Evolutionary conservation across 1,140 invertebrate genomes (phyloP).

Genomic region (Melitaea cinxia): DNA sequence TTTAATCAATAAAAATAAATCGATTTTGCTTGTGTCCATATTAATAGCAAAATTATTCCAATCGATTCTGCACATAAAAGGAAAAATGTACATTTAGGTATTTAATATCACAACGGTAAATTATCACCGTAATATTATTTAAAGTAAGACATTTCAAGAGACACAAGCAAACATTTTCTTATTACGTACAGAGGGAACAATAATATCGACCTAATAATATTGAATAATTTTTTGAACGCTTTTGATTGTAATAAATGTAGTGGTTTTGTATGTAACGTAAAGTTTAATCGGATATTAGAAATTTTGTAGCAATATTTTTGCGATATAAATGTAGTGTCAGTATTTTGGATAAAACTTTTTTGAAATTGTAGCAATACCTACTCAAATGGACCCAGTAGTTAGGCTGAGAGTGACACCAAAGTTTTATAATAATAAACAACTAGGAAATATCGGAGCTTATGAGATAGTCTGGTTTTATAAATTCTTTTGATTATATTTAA

Average conservation of each 20-base stretch:
- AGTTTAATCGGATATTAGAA: conserved; percentile 63
- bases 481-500: conserved; percentile 15
- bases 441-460: conserved; percentile 68
- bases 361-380: conserved; percentile 51
- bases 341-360: conserved; percentile 77
- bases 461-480: conserved; percentile 31
- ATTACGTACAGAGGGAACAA: conserved; percentile 65
- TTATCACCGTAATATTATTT: background rate
- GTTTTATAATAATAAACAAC: conserved; percentile 60
- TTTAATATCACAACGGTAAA: background rate
- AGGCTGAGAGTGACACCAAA: conserved; percentile 73
- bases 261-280: conserved; percentile 28
- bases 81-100: too few species aligned
- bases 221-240: conserved; percentile 64
- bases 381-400: conserved; percentile 67
- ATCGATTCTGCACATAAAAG: background rate
- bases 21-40: conserved; percentile 24
- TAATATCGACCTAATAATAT: conserved; percentile 69
- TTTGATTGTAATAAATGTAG: conserved; percentile 41
- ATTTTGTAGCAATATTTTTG: conserved; percentile 76
- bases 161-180: conserved; percentile 43
- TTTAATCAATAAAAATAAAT: background rate
- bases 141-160: conserved; percentile 8
- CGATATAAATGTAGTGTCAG: conserved; percentile 62
- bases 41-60: background rate